Base-by-base conservation (phyloP, 2,113 vertebrate species). In the Elephantulus edwardii region DNA sequence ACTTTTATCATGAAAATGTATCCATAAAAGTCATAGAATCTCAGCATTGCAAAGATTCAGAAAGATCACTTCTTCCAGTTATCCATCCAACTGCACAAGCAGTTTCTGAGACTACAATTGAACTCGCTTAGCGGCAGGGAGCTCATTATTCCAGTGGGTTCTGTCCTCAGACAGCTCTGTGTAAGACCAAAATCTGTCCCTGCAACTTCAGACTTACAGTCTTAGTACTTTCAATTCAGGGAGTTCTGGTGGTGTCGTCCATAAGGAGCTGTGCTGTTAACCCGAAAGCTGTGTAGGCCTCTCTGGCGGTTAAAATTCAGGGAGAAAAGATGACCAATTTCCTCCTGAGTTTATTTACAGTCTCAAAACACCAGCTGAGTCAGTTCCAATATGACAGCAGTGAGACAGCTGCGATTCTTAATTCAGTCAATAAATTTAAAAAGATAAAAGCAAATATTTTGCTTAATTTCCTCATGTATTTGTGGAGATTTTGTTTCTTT, bases 151-250 rank as follows among this genome's bases (percentile, higher is more conserved):
- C 72, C 16, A 35, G 68, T 64, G 56, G 33, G 26, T 78, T 81
- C 80, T 17, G 38, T 77, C 40, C 44, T 58, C 71, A 83, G 84
- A 71, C 33, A 77, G 66, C 42, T 76, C 64, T 6, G 50, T 50
- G 44, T 10, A 10, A 79, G 16, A 62, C 26, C 58, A 44, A 87
- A 90, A 62, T 74, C 26, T 48, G 28, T 80, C 56, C 30, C 20
- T 91, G 58, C 68, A 58, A 76, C 75, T 88, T 86, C 79, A 92
- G n/a, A 64, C 40, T 60, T 62, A 50, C 2, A 58, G 52, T 52
- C 35, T 42, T 35, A 70, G 30, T 26, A 44, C 33, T 86, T 71
- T 62, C 50, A 22, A 71, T n/a, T n/a, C n/a, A n/a, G n/a, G n/a
- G n/a, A n/a, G n/a, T n/a, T n/a, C n/a, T n/a, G n/a, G n/a, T n/a